phyloP scores from a whole-genome alignment of 2,888 invertebrate species.

The Romanomermis culicivorax region DNA sequence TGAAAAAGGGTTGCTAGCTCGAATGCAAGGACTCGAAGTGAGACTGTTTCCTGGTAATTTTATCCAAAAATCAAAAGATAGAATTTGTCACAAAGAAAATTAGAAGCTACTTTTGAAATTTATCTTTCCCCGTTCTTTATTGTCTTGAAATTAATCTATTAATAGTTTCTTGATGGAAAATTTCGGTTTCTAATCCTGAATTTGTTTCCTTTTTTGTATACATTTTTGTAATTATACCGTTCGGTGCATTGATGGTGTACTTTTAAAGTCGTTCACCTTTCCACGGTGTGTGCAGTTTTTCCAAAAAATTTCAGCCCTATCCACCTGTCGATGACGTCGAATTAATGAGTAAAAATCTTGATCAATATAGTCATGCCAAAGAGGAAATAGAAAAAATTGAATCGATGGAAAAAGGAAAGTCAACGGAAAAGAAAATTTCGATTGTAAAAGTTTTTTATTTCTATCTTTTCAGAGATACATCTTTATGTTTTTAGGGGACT shows the following conservation, averaged over 20 bases:
- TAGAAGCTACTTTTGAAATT: background rate
- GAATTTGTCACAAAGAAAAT: no score
- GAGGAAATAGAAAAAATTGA: background rate
- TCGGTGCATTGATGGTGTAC: no score
- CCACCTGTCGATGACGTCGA: conserved; percentile 13
- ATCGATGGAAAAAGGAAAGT: background rate
- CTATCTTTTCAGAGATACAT: background rate
- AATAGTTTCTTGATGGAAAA: no score
- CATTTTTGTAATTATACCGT: no score
- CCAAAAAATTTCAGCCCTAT: conserved; percentile 16
- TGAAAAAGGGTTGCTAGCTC: conserved; percentile 12
- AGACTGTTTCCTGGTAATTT: no score
- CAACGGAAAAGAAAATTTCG: background rate
- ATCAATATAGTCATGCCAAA: conserved; percentile 14
- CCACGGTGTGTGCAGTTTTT: no score
- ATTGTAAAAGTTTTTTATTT: background rate
- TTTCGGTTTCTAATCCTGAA: no score
- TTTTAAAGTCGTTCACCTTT: no score
- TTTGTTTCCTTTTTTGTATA: no score
- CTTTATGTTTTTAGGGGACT: conserved; percentile 18
- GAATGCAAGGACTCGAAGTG: conserved; percentile 21
- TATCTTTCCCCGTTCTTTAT: background rate
- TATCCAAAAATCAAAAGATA: no score
- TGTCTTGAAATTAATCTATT: no score
- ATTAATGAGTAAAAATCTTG: conserved; percentile 9